Evolutionary conservation across 2,888 invertebrate genomes (phyloP).

Genomic region (Cistogaster globosa): DNA sequence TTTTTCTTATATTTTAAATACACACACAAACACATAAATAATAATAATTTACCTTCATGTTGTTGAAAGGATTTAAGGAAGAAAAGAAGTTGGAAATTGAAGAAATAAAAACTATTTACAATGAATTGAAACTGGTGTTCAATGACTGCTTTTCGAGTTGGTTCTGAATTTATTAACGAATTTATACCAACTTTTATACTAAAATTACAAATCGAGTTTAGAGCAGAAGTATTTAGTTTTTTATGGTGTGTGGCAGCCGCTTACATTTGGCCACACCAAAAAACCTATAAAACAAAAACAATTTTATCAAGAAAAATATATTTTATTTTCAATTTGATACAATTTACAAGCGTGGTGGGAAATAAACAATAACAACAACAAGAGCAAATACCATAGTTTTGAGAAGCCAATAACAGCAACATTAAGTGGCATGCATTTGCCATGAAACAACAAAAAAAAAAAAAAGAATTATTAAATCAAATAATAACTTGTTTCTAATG

Average conservation of each 20-base stretch:
- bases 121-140: conserved; percentile 76
- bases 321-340: conserved; percentile 25
- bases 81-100: conserved; percentile 53
- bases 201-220: conserved; percentile 72
- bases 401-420: conserved; percentile 27
- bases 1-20: neutral
- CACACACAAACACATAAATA: neutral
- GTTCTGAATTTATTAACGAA: conserved; percentile 81
- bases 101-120: conserved; percentile 38
- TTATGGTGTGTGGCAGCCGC: conserved; percentile 35
- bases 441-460: conserved; percentile 2
- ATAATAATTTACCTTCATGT: conserved; percentile 80
- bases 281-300: conserved; percentile 38
- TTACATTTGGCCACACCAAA: conserved; percentile 66
- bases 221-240: conserved; percentile 32
- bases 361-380: conserved; percentile 43
- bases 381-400: conserved; percentile 44
- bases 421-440: conserved; percentile 42
- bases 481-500: conserved; percentile 17
- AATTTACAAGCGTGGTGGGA: conserved; percentile 34
- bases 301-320: neutral
- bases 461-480: conserved; percentile 1
- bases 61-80: conserved; percentile 73
- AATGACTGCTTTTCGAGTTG: conserved; percentile 79
- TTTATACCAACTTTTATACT: conserved; percentile 81